Evolutionary conservation across 2,888 invertebrate species (phyloP).

Genomic region (Timema podura): DNA sequence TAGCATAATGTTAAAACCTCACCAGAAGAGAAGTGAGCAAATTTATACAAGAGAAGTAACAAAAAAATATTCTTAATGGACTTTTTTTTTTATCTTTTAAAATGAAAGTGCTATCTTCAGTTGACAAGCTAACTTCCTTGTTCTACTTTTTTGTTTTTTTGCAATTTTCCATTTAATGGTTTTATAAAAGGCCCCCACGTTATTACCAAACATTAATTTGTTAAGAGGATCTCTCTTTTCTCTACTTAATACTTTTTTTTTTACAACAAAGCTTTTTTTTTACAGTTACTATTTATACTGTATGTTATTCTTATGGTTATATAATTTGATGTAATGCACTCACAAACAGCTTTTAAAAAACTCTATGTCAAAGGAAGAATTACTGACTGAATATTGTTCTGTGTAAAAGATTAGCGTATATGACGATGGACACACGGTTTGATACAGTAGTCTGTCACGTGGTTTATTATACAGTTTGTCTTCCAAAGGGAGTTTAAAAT

Average conservation of each 20-base stretch:
- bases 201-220: constrained; percentile 23
- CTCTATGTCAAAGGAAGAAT: too few relatives aligned
- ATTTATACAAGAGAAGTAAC: constrained; percentile 11
- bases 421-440: too few relatives aligned
- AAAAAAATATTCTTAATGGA: constrained; percentile 12
- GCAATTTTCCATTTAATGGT: constrained; percentile 20
- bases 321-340: too few relatives aligned
- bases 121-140: constrained; percentile 15
- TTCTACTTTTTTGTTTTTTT: constrained; percentile 1
- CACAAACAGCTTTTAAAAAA: too few relatives aligned
- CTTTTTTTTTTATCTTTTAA: constrained; percentile 12
- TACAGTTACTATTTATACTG: too few relatives aligned
- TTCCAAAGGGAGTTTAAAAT: too few relatives aligned
- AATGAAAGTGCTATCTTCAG: constrained; percentile 18
- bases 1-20: constrained; percentile 18
- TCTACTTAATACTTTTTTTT: constrained; percentile 19
- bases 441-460: too few relatives aligned
- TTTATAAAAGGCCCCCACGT: constrained; percentile 19
- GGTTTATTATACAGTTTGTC: too few relatives aligned
- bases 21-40: constrained; percentile 19
- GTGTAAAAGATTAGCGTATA: too few relatives aligned
- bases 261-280: constrained; percentile 22
- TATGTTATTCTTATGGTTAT: too few relatives aligned
- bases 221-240: constrained; percentile 27
- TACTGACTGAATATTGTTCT: too few relatives aligned